These are phyloP conservation scores for Paramormyrops kingsleyae DNA, from an alignment of 2,113 vertebrate species.

Conservation along the genomic window DNA sequence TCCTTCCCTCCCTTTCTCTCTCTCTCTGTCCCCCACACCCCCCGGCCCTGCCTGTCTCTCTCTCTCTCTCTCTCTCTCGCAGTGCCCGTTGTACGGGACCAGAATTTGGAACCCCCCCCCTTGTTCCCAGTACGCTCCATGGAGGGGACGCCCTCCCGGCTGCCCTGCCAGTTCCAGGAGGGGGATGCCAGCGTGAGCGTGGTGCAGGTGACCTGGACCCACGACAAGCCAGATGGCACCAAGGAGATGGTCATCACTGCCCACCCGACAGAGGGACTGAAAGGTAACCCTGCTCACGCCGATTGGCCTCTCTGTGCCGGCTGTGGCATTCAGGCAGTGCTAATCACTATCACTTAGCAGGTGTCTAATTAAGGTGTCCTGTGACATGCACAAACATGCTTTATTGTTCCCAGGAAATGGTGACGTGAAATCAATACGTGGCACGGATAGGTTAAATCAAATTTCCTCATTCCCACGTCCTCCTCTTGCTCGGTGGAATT, in stretches of 20 bases:
- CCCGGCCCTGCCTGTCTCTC: background rate
- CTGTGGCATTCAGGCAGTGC: background rate
- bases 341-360: background rate
- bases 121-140: background rate
- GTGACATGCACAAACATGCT: background rate
- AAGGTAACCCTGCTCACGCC: background rate
- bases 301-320: background rate
- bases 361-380: background rate
- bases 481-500: background rate
- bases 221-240: background rate
- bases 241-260: constrained; percentile 22
- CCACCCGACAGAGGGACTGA: constrained; percentile 5
- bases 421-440: background rate
- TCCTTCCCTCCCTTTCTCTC: background rate
- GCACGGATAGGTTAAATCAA: background rate
- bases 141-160: background rate
- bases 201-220: constrained; percentile 21
- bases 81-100: background rate
- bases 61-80: background rate
- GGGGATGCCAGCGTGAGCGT: background rate
- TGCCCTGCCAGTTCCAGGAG: constrained; percentile 10
- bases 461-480: background rate
- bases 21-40: background rate
- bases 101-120: background rate
- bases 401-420: background rate